These are phyloP conservation scores for Dendrolimus punctatus DNA, from an alignment of 1,140 invertebrate species.

Conservation along the genomic window DNA sequence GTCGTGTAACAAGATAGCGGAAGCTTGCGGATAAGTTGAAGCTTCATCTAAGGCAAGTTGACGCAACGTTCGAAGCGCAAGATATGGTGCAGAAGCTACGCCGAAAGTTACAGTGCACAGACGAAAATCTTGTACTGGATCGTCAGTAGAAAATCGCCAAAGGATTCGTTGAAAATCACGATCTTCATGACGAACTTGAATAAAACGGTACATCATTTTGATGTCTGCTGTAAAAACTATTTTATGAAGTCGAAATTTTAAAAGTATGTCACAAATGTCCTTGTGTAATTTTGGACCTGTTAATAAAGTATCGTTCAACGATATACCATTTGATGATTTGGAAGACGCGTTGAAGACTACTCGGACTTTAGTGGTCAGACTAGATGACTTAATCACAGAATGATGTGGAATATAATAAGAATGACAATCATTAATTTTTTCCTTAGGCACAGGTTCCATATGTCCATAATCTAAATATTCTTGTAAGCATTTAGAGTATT, in stretches of 20 bases:
- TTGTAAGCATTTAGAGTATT: conserved; percentile 3
- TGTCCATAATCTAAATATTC: conserved; percentile 6
- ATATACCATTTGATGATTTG: conserved; percentile 15
- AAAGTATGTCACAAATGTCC: conserved; percentile 32
- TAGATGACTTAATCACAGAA: conserved; percentile 3
- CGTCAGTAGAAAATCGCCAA: conserved; percentile 17
- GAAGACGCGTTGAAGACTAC: conserved; percentile 41
- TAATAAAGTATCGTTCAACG: conserved; percentile 34
- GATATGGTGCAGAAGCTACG: conserved; percentile 5
- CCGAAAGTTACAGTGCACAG: conserved; percentile 7
- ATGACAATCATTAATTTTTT: neutral
- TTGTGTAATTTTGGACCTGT: conserved; percentile 34
- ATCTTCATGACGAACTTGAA: conserved; percentile 24
- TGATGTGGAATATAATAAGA: conserved; percentile 5
- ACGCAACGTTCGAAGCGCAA: neutral
- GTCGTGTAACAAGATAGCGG: neutral
- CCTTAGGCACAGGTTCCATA: conserved; percentile 2
- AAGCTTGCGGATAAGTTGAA: neutral
- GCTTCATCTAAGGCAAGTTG: neutral
- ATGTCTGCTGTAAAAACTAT: conserved; percentile 32
- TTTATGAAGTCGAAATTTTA: conserved; percentile 26
- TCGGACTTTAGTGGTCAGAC: conserved; percentile 12
- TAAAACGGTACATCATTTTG: conserved; percentile 42
- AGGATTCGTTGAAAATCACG: conserved; percentile 34
- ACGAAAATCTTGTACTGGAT: conserved; percentile 5